Percentiles rank a stretch among this genome's conserved stretches.
Conservation (phyloP, 2,888 invertebrate genomes). For the Drosophila mimica region DNA sequence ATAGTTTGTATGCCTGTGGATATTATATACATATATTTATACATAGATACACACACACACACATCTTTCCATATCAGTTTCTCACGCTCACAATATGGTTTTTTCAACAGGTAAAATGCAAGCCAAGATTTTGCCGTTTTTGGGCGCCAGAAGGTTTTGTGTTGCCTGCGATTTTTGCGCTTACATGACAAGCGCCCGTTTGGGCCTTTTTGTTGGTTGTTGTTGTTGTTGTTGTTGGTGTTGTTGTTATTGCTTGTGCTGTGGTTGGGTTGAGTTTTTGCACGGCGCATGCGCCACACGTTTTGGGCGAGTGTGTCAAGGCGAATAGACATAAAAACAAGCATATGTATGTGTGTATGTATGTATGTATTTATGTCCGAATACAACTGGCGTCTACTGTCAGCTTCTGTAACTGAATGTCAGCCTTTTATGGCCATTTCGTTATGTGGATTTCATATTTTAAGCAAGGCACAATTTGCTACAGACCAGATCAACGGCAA, state of each 20-base stretch:
- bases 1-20: background rate
- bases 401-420: slow-evolving; percentile 20
- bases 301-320: slow-evolving; percentile 80
- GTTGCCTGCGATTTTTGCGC: slow-evolving; percentile 39
- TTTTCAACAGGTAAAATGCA: slow-evolving; percentile 63
- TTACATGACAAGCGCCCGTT: slow-evolving; percentile 58
- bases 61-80: slow-evolving; percentile 63
- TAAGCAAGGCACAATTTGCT: slow-evolving; percentile 22
- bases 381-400: slow-evolving; percentile 48
- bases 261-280: slow-evolving; percentile 49
- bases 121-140: slow-evolving; percentile 76
- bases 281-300: slow-evolving; percentile 76
- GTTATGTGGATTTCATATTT: slow-evolving; percentile 61
- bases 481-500: slow-evolving; percentile 9
- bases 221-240: slow-evolving; percentile 25
- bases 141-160: slow-evolving; percentile 74
- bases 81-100: slow-evolving; percentile 77
- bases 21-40: slow-evolving; percentile 1
- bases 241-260: slow-evolving; percentile 32
- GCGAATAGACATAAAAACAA: slow-evolving; percentile 20
- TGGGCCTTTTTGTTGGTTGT: slow-evolving; percentile 32
- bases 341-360: background rate
- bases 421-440: slow-evolving; percentile 69
- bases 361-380: slow-evolving; percentile 22
- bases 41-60: slow-evolving; percentile 9